phyloP scores from a whole-genome alignment of 37 sponge, comb jelly and placozoan genomes.

The Chondrosia reniformis region DNA sequence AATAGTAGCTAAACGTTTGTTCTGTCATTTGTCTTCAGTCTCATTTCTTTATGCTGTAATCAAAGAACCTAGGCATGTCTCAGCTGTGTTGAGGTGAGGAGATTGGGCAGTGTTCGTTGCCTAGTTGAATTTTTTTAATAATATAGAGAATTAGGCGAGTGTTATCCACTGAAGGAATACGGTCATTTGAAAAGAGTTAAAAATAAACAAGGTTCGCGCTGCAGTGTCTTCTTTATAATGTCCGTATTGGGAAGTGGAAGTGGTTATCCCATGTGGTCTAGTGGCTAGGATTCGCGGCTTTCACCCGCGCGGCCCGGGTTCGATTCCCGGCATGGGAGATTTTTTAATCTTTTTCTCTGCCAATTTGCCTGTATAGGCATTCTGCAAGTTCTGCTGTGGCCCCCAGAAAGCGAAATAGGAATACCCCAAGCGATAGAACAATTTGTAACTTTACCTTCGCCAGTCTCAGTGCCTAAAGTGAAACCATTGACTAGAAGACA shows the following conservation, averaged over 20 bases:
- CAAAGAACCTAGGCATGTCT: conserved; percentile 33
- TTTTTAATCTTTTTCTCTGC: neutral
- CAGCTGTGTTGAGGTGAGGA: conserved; percentile 30
- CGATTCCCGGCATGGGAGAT: conserved; percentile 32
- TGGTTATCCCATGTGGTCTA: conserved; percentile 23
- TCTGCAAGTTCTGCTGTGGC: conserved; percentile 4
- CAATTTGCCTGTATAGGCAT: neutral
- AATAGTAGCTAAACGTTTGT: too few species aligned
- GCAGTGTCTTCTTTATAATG: too few species aligned
- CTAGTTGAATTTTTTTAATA: neutral
- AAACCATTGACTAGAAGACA: conserved; percentile 78
- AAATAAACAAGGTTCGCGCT: conserved; percentile 28
- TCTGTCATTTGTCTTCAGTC: too few species aligned
- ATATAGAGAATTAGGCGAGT: conserved; percentile 21
- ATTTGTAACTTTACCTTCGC: too few species aligned
- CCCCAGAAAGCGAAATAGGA: neutral
- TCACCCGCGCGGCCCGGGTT: conserved; percentile 34
- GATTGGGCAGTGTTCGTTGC: too few species aligned
- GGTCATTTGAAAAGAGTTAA: conserved; percentile 47
- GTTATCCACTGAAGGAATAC: conserved; percentile 24
- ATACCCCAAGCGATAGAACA: too few species aligned
- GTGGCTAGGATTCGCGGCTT: conserved; percentile 34
- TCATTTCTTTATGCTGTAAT: conserved; percentile 33
- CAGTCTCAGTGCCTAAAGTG: conserved; percentile 48
- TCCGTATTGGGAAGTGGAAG: neutral